phyloP scores from a whole-genome alignment of 2,888 invertebrate species.

The Cryptophagus acutangulus region DNA sequence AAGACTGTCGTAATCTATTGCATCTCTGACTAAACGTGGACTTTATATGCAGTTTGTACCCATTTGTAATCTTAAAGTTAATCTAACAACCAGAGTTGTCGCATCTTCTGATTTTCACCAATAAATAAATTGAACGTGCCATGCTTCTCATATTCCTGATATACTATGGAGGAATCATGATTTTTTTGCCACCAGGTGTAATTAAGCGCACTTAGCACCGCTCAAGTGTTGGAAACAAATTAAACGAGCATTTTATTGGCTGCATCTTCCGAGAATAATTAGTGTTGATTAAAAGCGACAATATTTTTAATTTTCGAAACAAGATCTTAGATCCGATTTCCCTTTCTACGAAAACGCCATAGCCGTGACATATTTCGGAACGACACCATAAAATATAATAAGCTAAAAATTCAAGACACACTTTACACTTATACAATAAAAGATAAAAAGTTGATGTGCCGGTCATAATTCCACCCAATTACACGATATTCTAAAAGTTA shows the following conservation, averaged over 20 bases:
- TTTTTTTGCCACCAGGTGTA: too few species aligned
- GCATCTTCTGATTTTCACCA: constrained; percentile 5
- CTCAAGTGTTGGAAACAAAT: too few species aligned
- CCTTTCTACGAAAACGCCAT: too few species aligned
- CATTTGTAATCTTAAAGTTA: constrained; percentile 33
- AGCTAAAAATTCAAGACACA: constrained; percentile 25
- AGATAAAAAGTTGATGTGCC: constrained; percentile 24
- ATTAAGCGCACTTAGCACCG: too few species aligned
- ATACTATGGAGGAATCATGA: too few species aligned
- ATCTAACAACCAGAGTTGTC: constrained; percentile 11
- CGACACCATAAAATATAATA: constrained; percentile 23
- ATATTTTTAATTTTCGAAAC: too few species aligned
- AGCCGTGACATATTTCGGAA: too few species aligned
- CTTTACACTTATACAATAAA: constrained; percentile 17
- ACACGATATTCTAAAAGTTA: constrained; percentile 26
- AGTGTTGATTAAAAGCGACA: too few species aligned
- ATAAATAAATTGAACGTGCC: constrained; percentile 4
- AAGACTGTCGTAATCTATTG: constrained; percentile 15
- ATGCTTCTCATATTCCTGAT: constrained; percentile 2
- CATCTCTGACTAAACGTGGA: constrained; percentile 30
- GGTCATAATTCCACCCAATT: constrained; percentile 30
- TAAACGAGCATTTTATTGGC: too few species aligned
- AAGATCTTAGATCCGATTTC: too few species aligned
- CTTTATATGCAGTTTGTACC: constrained; percentile 35
- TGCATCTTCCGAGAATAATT: too few species aligned